Base-by-base conservation (phyloP, 2,113 vertebrate genomes). In the Esox niger region DNA sequence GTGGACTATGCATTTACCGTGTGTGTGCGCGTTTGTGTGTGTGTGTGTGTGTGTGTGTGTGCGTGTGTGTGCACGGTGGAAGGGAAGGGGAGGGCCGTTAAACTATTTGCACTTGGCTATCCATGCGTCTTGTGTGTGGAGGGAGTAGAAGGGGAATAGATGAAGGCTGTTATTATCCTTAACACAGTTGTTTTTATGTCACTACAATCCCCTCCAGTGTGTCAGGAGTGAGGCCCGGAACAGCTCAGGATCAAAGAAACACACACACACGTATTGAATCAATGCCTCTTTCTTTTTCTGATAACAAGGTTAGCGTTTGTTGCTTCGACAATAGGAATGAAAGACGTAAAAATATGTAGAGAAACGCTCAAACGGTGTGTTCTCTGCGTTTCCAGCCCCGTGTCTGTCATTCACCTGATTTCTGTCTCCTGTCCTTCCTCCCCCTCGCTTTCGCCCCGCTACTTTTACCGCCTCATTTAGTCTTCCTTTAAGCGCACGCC, bases 381-480 rank as follows among this genome's bases (percentile, higher is more conserved):
- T 55, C 5, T 26, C 23, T 55, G 7, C 23, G 13, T 25, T 21
- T 54, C 21, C 56, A 15, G 6, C 27, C 29, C 27, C 25, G 7
- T n/a, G 2, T 59, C 57, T 21, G 17, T 21, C 21, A 52, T 52
- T 2, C 23, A 23, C 23, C 8, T 25, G 2, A 21, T 80, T 73
- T 74, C 63, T 66, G 78, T 80, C 72, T 68, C 73, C 25, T n/a
- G 65, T n/a, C 49, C 71, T 62, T 21, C 76, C 71, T 66, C 64
- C 71, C 75, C 56, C 69, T n/a, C n/a, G 61, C 71, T 79, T 73
- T 54, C 77, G 80, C 76, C 74, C 58, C 82, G 86, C 79, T 31
- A 26, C 77, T 79, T 85, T 87, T 86, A 87, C 83, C 80, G 87
- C 85, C 82, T 90, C 87, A 90, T 88, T 90, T 90, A 88, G 87